Base-by-base conservation (phyloP, 2,888 invertebrate genomes). In the Allygus modestus region DNA sequence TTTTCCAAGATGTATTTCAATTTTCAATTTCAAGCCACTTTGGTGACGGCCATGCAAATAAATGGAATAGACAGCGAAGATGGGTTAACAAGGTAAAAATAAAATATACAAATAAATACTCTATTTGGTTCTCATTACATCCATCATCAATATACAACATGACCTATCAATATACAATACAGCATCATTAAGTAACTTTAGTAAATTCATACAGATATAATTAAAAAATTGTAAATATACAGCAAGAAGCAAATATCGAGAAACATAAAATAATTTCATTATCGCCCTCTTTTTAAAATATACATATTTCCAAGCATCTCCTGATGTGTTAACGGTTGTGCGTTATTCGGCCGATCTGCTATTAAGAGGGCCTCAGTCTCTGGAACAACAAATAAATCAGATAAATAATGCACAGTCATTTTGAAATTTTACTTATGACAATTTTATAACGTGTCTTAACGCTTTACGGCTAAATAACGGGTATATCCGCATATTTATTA, bases 101-200 rank as follows among this genome's bases (percentile, higher is more conserved):
- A 33, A 69, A 31, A 69, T 15, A 31, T 33, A 69, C 31, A 69
- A 33, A 69, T 33, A 69, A 33, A 69, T 69, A 33, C 37, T 69
- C 69, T 69, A 69, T 69, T 69, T 69, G 69, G 69, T 69, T 69
- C 69, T 54, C 31, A 33, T 69, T 69, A 69, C 69, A 69, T 69
- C 31, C 31, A 69, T 69, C 17, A 69, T 61, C 26, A 69, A 69
- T 69, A 33, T 69, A 69, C 61, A 61, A 28, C 31, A 33, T 69
- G 28, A 69, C 31, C 31, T 15, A 20, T 54, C 1, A 61, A 61
- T 61, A 11, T 9, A 9, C 69, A 69, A 69, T 69, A 69, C 17
- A 69, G 2, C 1, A n/a, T 69, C 23, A 54, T 69, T 69, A 69
- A 69, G 69, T 69, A 69, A 69, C 69, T 69, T 33, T 33, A 33